Base-by-base conservation (phyloP, 2,888 invertebrate genomes). In the Acrobasis consociella region DNA sequence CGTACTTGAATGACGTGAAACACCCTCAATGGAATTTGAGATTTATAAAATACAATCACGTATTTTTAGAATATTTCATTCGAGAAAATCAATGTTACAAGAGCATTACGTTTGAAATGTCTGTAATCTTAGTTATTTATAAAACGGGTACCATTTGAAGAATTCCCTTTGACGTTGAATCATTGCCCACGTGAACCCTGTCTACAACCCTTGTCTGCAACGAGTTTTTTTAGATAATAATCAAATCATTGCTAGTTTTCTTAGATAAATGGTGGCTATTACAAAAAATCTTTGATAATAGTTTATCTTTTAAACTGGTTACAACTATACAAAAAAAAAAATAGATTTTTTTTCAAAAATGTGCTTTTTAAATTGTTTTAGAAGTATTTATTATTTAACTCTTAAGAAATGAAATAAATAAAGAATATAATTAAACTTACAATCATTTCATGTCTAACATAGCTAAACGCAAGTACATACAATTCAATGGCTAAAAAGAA, bases 151-250 rank as follows among this genome's bases (percentile, higher is more conserved):
- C 49, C 9, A 13, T 51, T 39, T 16, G 60, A 51, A 39, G 15
- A 51, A 60, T 60, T 56, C 39, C 15, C 60, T 60, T 39, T 60
- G 51, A 60, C 50, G 51, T 60, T 39, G 17, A 60, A 58, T 42
- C 17, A 58, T 58, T 49, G 16, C 16, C 11, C 37, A 51, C 16
- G 37, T 51, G 60, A 60, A 39, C 51, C 60, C 37, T 49, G 60
- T 60, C 39, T 9, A 17, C 16, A 16, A 17, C 22, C 11, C 46
- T 46, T 58, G 58, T 59, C 49, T 59, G 38, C 50, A 51, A 16
- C 31, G 38, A 49, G 51, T 15, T 17, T 51, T 38, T 60, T 39
- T 2, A 60, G 38, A 13, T 7, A 58, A 39, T 46, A 46, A 58
- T 58, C 22, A 17, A 15, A 46, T 56, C 37, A 38, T 39, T 39